phyloP scores from a whole-genome alignment of 2,888 invertebrate genomes.

The Troides helena region DNA sequence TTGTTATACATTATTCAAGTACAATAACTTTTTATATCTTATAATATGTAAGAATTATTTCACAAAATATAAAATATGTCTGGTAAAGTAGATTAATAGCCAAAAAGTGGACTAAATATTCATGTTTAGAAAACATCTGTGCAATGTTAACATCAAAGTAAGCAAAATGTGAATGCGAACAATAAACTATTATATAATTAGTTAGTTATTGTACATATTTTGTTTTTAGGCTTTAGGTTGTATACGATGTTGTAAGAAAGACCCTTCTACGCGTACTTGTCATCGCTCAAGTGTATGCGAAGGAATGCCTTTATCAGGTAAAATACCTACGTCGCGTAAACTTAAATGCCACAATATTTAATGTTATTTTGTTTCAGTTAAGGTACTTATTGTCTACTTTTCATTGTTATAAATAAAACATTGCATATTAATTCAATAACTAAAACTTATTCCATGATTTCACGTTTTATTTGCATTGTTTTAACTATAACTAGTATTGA shows the following conservation, averaged over 20 bases:
- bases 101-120: too few species aligned
- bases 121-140: too few species aligned
- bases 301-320: slow-evolving; percentile 69
- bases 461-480: too few species aligned
- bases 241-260: slow-evolving; percentile 50
- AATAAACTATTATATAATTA: not conserved
- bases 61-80: too few species aligned
- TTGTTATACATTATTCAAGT: too few species aligned
- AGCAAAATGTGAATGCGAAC: not conserved
- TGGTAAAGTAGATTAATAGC: too few species aligned
- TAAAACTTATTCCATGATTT: too few species aligned
- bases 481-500: too few species aligned
- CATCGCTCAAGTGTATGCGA: slow-evolving; percentile 64
- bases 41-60: too few species aligned
- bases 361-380: not conserved
- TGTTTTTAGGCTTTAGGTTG: slow-evolving; percentile 56
- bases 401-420: not conserved
- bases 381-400: not conserved
- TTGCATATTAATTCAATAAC: not conserved
- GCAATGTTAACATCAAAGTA: not conserved
- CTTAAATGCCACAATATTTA: not conserved
- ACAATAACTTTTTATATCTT: too few species aligned
- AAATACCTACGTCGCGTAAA: slow-evolving; percentile 12
- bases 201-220: not conserved
- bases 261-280: slow-evolving; percentile 48